A percentile compares a stretch with the other conserved stretches of the same genome.
Evolutionary conservation across 2,888 invertebrate species (phyloP).

Genomic region (Watsonalla binaria): DNA sequence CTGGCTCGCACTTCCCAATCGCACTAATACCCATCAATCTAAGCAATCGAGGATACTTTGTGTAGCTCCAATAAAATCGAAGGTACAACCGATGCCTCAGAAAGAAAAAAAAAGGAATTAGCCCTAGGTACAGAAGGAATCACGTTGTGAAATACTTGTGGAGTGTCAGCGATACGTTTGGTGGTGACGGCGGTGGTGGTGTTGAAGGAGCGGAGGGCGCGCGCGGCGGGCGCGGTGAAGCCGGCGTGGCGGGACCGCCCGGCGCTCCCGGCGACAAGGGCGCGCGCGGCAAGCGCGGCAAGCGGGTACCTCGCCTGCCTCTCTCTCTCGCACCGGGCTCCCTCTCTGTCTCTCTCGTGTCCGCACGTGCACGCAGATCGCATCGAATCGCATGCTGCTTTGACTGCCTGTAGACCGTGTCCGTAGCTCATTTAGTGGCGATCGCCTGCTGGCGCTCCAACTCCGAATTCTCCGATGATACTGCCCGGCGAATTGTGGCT

Average conservation of each 20-base stretch:
- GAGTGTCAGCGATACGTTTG: not conserved
- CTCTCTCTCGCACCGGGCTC: conserved; percentile 7
- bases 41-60: no score
- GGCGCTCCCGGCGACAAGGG: conserved; percentile 86
- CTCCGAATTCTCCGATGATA: no score
- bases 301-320: conserved; percentile 82
- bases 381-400: not conserved
- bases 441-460: not conserved
- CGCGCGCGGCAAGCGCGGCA: conserved; percentile 93
- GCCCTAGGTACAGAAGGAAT: not conserved
- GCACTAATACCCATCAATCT: not conserved
- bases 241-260: conserved; percentile 85
- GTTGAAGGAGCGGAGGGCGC: conserved; percentile 80
- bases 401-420: not conserved
- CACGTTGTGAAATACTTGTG: not conserved
- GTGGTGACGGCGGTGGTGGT: conserved; percentile 13
- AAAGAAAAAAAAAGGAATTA: no score
- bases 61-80: no score
- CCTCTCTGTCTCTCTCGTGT: not conserved
- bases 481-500: no score
- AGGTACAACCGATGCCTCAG: no score
- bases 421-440: not conserved
- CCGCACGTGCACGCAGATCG: not conserved
- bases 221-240: conserved; percentile 89
- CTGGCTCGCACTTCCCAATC: not conserved